These are phyloP conservation scores for Gonatopus flavifemur DNA, from an alignment of 1,140 invertebrate species.

Conservation along the genomic window DNA sequence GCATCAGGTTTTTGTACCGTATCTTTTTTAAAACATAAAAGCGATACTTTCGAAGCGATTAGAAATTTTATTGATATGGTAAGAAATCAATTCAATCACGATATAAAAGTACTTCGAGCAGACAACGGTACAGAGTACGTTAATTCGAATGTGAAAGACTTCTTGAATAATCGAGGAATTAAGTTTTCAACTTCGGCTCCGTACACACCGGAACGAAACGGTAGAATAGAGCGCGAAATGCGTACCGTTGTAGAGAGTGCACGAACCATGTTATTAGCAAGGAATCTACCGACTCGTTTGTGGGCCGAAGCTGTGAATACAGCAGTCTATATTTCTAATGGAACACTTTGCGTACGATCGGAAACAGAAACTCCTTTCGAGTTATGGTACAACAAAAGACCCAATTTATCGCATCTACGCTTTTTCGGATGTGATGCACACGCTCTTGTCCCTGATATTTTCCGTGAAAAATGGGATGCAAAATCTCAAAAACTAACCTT, in stretches of 20 bases:
- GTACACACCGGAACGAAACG: conserved; percentile 49
- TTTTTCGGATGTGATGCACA: conserved; percentile 43
- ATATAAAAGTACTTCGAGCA: conserved; percentile 22
- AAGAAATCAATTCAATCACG: conserved; percentile 12
- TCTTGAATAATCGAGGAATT: conserved; percentile 8
- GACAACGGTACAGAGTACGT: too few relatives aligned
- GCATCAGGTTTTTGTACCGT: conserved; percentile 43
- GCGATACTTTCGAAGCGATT: conserved; percentile 38
- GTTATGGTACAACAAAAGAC: conserved; percentile 18
- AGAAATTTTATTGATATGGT: conserved; percentile 33
- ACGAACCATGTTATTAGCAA: conserved; percentile 39
- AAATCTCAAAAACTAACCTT: conserved; percentile 24
- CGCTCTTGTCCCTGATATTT: conserved; percentile 38
- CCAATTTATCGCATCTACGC: conserved; percentile 33
- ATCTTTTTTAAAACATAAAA: conserved; percentile 51
- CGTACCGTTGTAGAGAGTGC: conserved; percentile 47
- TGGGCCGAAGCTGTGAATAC: conserved; percentile 56
- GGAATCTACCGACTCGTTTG: conserved; percentile 37
- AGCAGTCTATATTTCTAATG: conserved; percentile 32
- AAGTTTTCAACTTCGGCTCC: conserved; percentile 23
- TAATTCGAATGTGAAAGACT: conserved; percentile 1
- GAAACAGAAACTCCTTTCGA: conserved; percentile 26
- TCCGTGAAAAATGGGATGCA: conserved; percentile 34
- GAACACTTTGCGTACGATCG: conserved; percentile 8
- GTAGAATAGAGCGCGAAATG: conserved; percentile 46